Conservation (phyloP, 1,140 invertebrate species). For the Delia radicum region DNA sequence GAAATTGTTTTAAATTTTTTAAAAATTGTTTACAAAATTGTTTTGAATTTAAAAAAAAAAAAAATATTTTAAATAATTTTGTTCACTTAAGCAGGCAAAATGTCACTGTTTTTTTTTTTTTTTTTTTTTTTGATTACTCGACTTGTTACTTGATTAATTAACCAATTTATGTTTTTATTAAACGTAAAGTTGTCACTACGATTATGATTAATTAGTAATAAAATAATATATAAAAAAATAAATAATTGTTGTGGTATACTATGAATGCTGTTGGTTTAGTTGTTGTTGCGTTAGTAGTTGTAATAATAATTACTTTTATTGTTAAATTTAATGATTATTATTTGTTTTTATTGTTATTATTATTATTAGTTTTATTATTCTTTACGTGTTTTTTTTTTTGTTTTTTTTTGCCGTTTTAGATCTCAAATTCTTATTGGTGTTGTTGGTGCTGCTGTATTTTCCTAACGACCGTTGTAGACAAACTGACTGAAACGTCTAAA, state of each 20-base stretch:
- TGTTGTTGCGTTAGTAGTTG: background rate
- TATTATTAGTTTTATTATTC: background rate
- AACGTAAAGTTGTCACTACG: no score
- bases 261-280: background rate
- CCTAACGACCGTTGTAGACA: constrained; percentile 18
- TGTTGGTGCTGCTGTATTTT: constrained; percentile 13
- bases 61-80: no score
- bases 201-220: no score
- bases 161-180: no score
- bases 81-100: no score
- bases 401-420: background rate
- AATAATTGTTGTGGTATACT: background rate
- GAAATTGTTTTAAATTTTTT: background rate
- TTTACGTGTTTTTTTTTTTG: background rate
- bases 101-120: background rate
- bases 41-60: background rate
- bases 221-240: no score
- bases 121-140: no score
- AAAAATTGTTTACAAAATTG: no score
- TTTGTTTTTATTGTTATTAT: constrained; percentile 18
- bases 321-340: constrained; percentile 8
- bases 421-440: background rate
- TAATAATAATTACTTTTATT: constrained; percentile 4
- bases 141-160: no score
- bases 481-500: constrained; percentile 11